Evolutionary conservation across 2,888 invertebrate genomes (phyloP).

Genomic region (Napeogenes sylphis): DNA sequence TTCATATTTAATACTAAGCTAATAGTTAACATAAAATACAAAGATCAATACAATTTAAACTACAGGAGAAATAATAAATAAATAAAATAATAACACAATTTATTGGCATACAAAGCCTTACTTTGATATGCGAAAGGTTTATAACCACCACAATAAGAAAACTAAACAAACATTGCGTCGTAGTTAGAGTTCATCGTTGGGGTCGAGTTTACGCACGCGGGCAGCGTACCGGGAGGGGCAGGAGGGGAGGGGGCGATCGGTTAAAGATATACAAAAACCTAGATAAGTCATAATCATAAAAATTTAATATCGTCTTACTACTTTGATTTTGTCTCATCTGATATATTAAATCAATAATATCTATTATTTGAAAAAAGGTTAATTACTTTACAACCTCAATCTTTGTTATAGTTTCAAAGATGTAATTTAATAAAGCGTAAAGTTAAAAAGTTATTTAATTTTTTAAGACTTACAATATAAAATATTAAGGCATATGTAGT

Average conservation of each 20-base stretch:
- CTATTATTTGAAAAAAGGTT: too few species aligned
- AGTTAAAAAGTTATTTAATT: too few species aligned
- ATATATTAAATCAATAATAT: not conserved
- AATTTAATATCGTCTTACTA: not conserved
- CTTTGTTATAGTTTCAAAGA: too few species aligned
- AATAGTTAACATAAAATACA: too few species aligned
- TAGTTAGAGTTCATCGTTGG: conserved; percentile 61
- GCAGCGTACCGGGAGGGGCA: conserved; percentile 44
- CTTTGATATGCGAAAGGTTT: conserved; percentile 25
- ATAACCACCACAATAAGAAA: conserved; percentile 36
- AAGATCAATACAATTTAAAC: too few species aligned
- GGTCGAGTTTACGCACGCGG: conserved; percentile 76
- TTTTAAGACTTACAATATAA: too few species aligned
- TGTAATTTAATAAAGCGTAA: too few species aligned
- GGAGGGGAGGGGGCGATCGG: conserved; percentile 41
- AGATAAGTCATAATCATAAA: conserved; percentile 14
- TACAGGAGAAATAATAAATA: too few species aligned
- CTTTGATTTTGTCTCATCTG: not conserved
- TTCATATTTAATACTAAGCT: not conserved
- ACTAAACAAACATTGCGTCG: conserved; percentile 44
- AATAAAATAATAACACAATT: conserved; percentile 5
- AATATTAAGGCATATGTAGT: conserved; percentile 16
- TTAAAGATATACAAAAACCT: conserved; percentile 16
- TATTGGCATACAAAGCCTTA: conserved; percentile 7
- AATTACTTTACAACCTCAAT: too few species aligned